phyloP scores from a whole-genome alignment of 2,888 invertebrate genomes.

The Cataglyphis cursor region DNA sequence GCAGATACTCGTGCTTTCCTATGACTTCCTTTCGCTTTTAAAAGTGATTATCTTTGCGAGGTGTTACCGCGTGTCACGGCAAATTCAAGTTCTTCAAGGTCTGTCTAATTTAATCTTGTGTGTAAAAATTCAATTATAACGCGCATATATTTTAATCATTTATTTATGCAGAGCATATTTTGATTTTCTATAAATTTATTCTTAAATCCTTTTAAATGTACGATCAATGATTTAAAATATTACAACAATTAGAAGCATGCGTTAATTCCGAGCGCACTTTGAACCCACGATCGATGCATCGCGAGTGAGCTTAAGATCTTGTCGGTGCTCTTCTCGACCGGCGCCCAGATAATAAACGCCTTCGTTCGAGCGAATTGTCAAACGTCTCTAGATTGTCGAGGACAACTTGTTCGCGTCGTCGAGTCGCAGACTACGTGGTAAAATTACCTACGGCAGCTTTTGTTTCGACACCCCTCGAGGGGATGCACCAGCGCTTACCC shows the following conservation, averaged over 20 bases:
- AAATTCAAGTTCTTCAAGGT: slow-evolving; percentile 55
- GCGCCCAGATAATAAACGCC: slow-evolving; percentile 5
- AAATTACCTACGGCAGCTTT: slow-evolving; percentile 65
- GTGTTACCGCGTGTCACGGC: slow-evolving; percentile 55
- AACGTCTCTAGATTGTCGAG: slow-evolving; percentile 25
- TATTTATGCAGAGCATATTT: neutral
- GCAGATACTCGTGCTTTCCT: slow-evolving; percentile 59
- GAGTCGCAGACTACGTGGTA: slow-evolving; percentile 23
- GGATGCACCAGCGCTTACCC: slow-evolving; percentile 47
- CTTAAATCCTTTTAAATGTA: neutral
- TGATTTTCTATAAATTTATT: neutral
- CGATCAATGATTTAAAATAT: neutral
- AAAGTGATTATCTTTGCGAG: slow-evolving; percentile 64
- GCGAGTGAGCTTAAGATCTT: slow-evolving; percentile 24
- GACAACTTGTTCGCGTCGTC: slow-evolving; percentile 43
- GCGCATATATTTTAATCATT: neutral
- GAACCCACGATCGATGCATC: neutral
- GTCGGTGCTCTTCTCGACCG: slow-evolving; percentile 21
- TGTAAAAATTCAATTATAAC: neutral
- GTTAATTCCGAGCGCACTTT: neutral
- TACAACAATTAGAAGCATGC: neutral
- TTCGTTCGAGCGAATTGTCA: slow-evolving; percentile 40
- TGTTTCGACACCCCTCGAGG: slow-evolving; percentile 58
- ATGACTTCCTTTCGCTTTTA: slow-evolving; percentile 72
- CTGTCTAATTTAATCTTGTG: neutral